phyloP scores from a whole-genome alignment of 1,140 invertebrate genomes.

The Epicauta chinensis region DNA sequence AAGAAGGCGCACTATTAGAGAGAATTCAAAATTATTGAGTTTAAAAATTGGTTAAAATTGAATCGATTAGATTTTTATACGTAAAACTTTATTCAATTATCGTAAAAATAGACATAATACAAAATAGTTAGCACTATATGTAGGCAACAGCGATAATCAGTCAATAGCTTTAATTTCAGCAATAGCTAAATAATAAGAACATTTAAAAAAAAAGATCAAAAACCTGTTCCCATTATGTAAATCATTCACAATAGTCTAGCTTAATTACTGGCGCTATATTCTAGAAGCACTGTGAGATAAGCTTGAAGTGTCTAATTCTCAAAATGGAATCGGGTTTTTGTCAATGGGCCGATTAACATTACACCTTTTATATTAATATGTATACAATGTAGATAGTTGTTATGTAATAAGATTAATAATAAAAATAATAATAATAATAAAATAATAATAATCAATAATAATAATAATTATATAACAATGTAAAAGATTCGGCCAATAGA shows the following conservation, averaged over 20 bases:
- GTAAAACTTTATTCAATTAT: too few relatives aligned
- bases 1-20: too few relatives aligned
- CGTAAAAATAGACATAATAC: slow-evolving; percentile 4
- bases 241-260: slow-evolving; percentile 5
- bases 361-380: too few relatives aligned
- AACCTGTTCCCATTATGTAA: slow-evolving; percentile 14
- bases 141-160: slow-evolving; percentile 22
- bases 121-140: slow-evolving; percentile 23
- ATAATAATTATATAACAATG: neutral
- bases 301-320: slow-evolving; percentile 4
- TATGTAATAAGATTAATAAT: neutral
- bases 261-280: neutral
- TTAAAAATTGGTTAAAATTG: too few relatives aligned
- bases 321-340: slow-evolving; percentile 21
- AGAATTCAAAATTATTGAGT: too few relatives aligned
- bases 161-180: slow-evolving; percentile 21
- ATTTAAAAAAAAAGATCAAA: slow-evolving; percentile 9
- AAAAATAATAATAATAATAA: slow-evolving; percentile 13
- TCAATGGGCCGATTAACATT: too few relatives aligned
- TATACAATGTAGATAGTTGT: too few relatives aligned
- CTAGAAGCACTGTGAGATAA: neutral
- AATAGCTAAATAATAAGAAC: slow-evolving; percentile 13
- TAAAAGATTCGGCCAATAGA: slow-evolving; percentile 4
- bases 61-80: too few relatives aligned
- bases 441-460: too few relatives aligned